A percentile compares a stretch with the other conserved stretches of the same genome.
Conservation (phyloP, 2,888 invertebrate species). For the Rhabditophanes sp. region DNA sequence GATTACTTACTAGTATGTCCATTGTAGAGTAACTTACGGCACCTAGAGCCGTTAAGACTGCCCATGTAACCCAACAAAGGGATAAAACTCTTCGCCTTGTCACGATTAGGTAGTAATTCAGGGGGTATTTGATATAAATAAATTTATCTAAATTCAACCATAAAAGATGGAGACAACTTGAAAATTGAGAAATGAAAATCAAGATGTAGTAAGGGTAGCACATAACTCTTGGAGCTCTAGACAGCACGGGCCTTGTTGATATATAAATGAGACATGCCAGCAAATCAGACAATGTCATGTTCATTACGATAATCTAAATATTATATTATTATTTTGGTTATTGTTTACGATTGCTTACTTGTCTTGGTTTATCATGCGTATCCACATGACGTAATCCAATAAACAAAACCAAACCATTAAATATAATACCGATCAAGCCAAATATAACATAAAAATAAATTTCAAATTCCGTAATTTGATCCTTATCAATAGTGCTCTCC, state of each 20-base stretch:
- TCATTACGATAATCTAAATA: conserved; percentile 38
- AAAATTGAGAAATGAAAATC: conserved; percentile 37
- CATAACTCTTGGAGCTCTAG: conserved; percentile 14
- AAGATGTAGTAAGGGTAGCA: conserved; percentile 38
- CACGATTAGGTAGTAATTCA: conserved; percentile 38
- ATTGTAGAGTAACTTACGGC: conserved; percentile 20
- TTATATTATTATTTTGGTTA: conserved; percentile 2
- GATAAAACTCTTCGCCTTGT: conserved; percentile 20
- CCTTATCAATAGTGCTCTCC: no score
- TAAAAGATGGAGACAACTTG: conserved; percentile 36
- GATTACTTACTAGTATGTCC: conserved; percentile 15
- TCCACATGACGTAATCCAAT: conserved; percentile 36
- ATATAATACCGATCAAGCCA: conserved; percentile 28
- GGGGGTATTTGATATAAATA: conserved; percentile 37
- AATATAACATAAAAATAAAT: conserved; percentile 38
- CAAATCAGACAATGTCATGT: conserved; percentile 42
- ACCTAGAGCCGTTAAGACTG: conserved; percentile 17
- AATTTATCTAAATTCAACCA: conserved; percentile 41
- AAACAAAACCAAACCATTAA: conserved; percentile 32
- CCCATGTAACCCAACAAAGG: conserved; percentile 27
- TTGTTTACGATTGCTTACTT: conserved; percentile 14
- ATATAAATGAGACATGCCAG: conserved; percentile 38
- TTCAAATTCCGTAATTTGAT: no score
- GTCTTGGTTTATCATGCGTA: conserved; percentile 40
- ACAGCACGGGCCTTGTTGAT: conserved; percentile 32